Percentiles rank a stretch among this genome's conserved stretches.
Conservation (phyloP, 2,113 vertebrate species). For the Genyomyrus donnyi region DNA sequence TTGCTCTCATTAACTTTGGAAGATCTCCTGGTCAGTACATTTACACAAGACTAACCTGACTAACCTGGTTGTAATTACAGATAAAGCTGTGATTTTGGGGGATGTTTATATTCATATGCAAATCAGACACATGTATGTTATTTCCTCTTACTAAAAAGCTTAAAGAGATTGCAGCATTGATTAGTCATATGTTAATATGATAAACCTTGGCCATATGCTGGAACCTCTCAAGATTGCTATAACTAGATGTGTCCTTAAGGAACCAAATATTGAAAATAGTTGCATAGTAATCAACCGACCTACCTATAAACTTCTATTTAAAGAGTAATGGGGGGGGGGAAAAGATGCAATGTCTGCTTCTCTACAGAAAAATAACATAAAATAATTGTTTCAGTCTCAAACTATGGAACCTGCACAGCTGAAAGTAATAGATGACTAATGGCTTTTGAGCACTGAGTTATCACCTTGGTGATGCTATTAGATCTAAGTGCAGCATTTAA, state of each 20-base stretch:
- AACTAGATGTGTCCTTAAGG: background rate
- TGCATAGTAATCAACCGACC: background rate
- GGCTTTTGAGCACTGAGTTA: background rate
- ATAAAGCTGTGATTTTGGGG: background rate
- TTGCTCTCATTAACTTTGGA: background rate
- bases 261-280: background rate
- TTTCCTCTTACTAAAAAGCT: background rate
- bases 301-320: background rate
- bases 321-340: background rate
- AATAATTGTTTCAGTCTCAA: background rate
- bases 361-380: background rate
- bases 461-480: background rate
- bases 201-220: background rate
- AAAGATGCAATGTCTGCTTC: background rate
- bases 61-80: background rate
- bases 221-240: background rate
- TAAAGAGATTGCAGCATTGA: background rate
- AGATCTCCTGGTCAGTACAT: background rate
- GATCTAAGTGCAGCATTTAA: background rate
- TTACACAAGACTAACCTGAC: background rate
- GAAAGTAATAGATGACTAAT: background rate
- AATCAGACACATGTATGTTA: background rate
- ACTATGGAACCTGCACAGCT: background rate
- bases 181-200: background rate
- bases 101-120: background rate